Evolutionary conservation across 2,888 invertebrate genomes (phyloP).

Genomic region (Subacronicta megacephala): DNA sequence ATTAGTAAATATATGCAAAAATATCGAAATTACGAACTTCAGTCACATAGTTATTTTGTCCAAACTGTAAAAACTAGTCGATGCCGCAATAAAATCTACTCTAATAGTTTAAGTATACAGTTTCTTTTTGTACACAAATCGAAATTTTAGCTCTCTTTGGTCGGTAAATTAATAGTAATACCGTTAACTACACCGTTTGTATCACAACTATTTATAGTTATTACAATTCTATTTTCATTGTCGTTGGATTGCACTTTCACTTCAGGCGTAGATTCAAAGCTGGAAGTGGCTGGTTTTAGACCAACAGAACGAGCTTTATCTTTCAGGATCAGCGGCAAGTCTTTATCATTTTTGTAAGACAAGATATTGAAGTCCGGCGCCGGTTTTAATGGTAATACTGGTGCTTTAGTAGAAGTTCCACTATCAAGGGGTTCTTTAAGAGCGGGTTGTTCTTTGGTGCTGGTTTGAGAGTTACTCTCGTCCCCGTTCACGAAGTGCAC

Average conservation of each 20-base stretch:
- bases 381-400: conserved; percentile 24
- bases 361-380: conserved; percentile 23
- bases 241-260: neutral
- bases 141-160: conserved; percentile 59
- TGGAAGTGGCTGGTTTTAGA: conserved; percentile 13
- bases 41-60: too few relatives aligned
- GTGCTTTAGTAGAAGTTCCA: conserved; percentile 10
- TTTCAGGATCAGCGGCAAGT: conserved; percentile 11
- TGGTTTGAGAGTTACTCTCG: conserved; percentile 21
- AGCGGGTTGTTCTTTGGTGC: conserved; percentile 25
- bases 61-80: too few relatives aligned
- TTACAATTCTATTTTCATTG: conserved; percentile 66
- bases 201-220: conserved; percentile 72
- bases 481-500: conserved; percentile 74
- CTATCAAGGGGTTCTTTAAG: neutral
- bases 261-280: neutral
- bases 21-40: too few relatives aligned
- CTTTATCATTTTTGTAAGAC: conserved; percentile 29
- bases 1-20: too few relatives aligned
- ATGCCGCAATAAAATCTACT: neutral
- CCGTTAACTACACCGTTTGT: conserved; percentile 74
- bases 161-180: conserved; percentile 75
- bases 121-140: neutral
- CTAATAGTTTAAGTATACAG: neutral
- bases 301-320: conserved; percentile 27